A percentile compares a stretch with the other conserved stretches of the same genome.
These are phyloP conservation scores for Sus scrofa DNA, from an alignment of 2,113 vertebrate genomes.

Conservation along the genomic window DNA sequence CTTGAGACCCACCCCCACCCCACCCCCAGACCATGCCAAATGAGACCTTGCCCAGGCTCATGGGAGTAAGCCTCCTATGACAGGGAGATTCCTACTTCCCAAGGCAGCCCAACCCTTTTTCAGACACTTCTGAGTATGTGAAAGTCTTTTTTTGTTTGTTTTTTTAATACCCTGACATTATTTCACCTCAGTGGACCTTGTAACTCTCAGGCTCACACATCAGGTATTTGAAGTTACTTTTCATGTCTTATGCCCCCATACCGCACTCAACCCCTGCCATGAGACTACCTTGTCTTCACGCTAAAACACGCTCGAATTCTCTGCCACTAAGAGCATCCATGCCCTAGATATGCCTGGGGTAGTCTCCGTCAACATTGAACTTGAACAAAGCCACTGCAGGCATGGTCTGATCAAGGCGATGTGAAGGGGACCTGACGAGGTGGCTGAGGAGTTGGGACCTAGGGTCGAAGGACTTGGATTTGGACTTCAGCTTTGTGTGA, in stretches of 20 bases:
- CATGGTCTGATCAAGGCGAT: neutral
- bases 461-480: neutral
- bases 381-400: accelerated
- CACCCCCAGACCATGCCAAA: neutral
- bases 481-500: neutral
- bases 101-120: neutral
- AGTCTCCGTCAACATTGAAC: neutral
- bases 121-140: neutral
- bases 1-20: neutral
- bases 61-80: neutral
- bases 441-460: neutral
- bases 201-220: neutral
- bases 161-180: neutral
- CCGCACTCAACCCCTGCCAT: neutral
- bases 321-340: neutral
- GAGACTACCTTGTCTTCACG: neutral
- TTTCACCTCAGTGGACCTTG: neutral
- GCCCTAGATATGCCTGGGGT: neutral
- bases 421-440: neutral
- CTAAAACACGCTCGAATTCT: neutral
- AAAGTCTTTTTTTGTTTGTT: neutral
- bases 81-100: neutral
- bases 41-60: neutral
- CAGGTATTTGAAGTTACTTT: neutral
- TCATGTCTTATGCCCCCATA: neutral